A percentile compares a stretch with the other conserved stretches of the same genome.
These are phyloP conservation scores for Nematolebias whitei DNA, from an alignment of 2,113 vertebrate species.

Conservation along the genomic window DNA sequence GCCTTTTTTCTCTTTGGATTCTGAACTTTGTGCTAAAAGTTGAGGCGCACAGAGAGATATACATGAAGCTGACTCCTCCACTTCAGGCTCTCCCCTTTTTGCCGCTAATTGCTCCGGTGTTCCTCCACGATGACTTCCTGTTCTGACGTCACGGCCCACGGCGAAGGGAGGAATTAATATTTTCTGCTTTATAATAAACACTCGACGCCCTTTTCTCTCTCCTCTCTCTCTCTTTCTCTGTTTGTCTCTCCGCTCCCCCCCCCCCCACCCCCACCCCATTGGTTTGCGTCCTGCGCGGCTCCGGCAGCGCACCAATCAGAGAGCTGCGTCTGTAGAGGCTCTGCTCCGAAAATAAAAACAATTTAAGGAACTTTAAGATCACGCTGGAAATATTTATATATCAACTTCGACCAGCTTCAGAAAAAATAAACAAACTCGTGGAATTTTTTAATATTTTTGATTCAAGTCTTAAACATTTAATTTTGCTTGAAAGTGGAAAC, in stretches of 20 bases:
- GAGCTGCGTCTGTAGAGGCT: slow-evolving; percentile 67
- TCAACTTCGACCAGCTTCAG: background rate
- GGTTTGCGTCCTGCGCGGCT: slow-evolving; percentile 79
- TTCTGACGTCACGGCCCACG: slow-evolving; percentile 90
- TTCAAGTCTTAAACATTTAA: too few relatives aligned
- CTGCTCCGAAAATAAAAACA: slow-evolving; percentile 44
- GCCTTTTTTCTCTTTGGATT: slow-evolving; percentile 74
- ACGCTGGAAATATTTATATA: slow-evolving; percentile 36
- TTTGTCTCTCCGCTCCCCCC: slow-evolving; percentile 12
- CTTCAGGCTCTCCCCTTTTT: slow-evolving; percentile 85
- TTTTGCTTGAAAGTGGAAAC: too few relatives aligned
- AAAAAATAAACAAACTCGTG: background rate
- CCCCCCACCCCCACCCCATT: slow-evolving; percentile 74
- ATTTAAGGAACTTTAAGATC: slow-evolving; percentile 45
- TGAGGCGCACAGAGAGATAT: slow-evolving; percentile 81
- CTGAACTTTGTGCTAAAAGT: slow-evolving; percentile 93
- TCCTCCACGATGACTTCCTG: slow-evolving; percentile 91
- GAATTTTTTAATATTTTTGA: too few relatives aligned
- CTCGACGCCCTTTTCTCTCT: slow-evolving; percentile 69
- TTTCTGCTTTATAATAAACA: slow-evolving; percentile 85
- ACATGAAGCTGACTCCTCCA: slow-evolving; percentile 82
- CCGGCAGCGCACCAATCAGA: slow-evolving; percentile 83
- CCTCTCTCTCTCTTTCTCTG: slow-evolving; percentile 13
- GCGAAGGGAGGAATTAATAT: slow-evolving; percentile 77
- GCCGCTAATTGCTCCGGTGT: slow-evolving; percentile 88